Evolutionary conservation across 2,797 vertebrate genomes (phyloP), one percentile per base, ranked within the genome.

Genomic region (Danio albolineatus): DNA sequence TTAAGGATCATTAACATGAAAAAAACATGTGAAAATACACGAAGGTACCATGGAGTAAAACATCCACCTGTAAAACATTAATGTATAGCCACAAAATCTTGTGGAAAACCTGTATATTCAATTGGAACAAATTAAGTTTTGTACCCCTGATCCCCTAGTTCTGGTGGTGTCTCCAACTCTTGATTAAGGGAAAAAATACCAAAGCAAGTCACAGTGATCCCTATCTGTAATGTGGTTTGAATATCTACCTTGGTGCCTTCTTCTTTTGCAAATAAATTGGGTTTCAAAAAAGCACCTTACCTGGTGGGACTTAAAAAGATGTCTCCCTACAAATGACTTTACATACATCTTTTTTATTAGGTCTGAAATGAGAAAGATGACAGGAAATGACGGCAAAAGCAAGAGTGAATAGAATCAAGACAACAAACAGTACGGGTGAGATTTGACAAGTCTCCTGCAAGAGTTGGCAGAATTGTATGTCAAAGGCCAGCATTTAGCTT

Each of bases 171-270:
- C 51, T 46, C 59, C 76, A 69, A 49, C 19, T 59, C 14, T 28
- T 51, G 28, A 61, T 10, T 4, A 78, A 19, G 6, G 62, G 44
- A 14, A 56, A 39, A 28, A 57, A 28, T 53, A 59, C 39, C 8
- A 51, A 39, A 74, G 62, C n/a, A 21, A 56, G 69, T 41, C 5
- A 62, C 16, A 43, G 67, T 43, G 43, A 54, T 77, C 66, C 57
- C 78, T 88, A 86, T 89, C 87, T 86, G 36, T 69, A 79, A 41
- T 54, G 44, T 76, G 69, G 78, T 84, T 76, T 77, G 76, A 79
- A 46, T 78, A 44, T 75, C 85, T 75, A 57, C 17, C 56, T 46
- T 38, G n/a, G 54, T 12, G 19, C 44, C 76, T 16, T 38, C 64
- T 72, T 48, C 69, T 83, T 43, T 48, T 56, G 73, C 79, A 72